Conservation (phyloP, 2,113 vertebrate genomes). For the Glaucomys volans region DNA sequence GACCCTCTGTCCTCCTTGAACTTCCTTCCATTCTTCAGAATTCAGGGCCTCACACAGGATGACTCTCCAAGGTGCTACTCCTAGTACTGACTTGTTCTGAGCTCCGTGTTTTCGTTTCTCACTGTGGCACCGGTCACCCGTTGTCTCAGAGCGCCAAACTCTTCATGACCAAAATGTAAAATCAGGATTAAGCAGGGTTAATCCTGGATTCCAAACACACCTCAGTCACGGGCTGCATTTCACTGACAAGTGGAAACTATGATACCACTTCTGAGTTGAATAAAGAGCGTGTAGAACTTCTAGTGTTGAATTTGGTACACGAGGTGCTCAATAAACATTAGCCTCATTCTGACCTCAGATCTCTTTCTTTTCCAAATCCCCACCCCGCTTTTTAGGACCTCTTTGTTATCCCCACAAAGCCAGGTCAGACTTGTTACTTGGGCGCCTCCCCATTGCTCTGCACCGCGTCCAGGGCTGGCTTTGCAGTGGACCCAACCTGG, state of each 20-base stretch:
- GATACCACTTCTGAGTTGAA: not conserved
- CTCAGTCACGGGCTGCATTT: not conserved
- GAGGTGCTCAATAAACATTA: not conserved
- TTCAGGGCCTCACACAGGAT: not conserved
- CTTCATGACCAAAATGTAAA: fast-evolving
- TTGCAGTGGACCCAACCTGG: not conserved
- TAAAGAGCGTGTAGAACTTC: not conserved
- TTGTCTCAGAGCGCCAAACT: not conserved
- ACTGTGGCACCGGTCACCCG: fast-evolving
- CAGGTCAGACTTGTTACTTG: not conserved
- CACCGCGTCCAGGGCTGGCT: not conserved
- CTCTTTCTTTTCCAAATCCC: not conserved
- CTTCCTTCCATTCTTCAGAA: not conserved
- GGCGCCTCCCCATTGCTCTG: not conserved
- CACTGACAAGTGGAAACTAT: not conserved
- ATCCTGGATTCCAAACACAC: not conserved
- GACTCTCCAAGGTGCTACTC: not conserved
- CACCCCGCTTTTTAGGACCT: not conserved
- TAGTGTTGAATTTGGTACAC: not conserved
- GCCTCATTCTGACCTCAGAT: not conserved
- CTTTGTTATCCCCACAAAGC: fast-evolving
- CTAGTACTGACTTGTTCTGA: not conserved
- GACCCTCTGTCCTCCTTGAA: not conserved
- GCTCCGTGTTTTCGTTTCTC: not conserved
- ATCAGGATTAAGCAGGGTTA: not conserved